A percentile compares a stretch with the other conserved stretches of the same genome.
Evolutionary conservation across 2,888 invertebrate species (phyloP).

Genomic region (Acanthosepion pharaonis): DNA sequence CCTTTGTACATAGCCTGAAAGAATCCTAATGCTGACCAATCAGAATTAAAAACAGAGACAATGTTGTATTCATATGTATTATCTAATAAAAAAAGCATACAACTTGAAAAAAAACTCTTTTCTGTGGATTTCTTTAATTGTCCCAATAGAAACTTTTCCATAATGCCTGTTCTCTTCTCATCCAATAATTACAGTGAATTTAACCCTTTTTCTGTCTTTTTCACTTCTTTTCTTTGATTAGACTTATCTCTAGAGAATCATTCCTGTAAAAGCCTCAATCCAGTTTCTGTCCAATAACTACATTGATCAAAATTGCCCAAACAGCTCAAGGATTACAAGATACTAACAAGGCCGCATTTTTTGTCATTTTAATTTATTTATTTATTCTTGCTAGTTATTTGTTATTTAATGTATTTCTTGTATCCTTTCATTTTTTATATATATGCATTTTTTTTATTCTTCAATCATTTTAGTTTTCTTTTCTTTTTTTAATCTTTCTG

Average conservation of each 20-base stretch:
- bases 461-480: slow-evolving; percentile 12
- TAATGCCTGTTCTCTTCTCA: slow-evolving; percentile 7
- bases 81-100: not conserved
- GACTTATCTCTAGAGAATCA: not conserved
- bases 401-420: slow-evolving; percentile 33
- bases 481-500: slow-evolving; percentile 6
- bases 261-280: slow-evolving; percentile 8
- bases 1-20: not conserved
- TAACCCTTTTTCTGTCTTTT: not conserved
- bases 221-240: not conserved
- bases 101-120: not conserved
- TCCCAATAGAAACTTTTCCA: slow-evolving; percentile 18
- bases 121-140: not conserved
- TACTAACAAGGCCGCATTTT: not conserved
- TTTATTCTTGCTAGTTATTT: not conserved
- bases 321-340: slow-evolving; percentile 33
- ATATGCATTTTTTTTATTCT: not conserved
- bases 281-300: slow-evolving; percentile 20
- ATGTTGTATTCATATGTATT: not conserved
- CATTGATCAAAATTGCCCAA: slow-evolving; percentile 15
- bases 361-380: not conserved
- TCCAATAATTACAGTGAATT: not conserved
- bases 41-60: not conserved
- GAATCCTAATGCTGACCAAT: not conserved
- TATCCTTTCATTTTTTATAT: not conserved